These are phyloP conservation scores for Lasiurus borealis DNA, from an alignment of 2,113 vertebrate species.

Conservation along the genomic window DNA sequence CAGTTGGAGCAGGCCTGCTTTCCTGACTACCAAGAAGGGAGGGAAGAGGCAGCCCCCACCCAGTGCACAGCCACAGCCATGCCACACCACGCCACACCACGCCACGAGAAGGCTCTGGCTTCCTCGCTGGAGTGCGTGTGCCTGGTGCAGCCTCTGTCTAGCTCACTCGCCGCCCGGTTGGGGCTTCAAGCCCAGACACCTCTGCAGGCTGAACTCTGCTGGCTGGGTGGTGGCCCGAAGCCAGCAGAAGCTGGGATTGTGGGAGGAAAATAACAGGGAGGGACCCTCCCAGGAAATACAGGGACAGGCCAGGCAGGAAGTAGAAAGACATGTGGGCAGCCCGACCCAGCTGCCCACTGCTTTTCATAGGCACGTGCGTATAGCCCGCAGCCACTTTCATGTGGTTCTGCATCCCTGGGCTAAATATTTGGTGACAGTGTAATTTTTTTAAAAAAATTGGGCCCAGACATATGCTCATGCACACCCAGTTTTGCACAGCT, in stretches of 20 bases:
- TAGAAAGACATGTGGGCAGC: not conserved
- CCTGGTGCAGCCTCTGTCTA: not conserved
- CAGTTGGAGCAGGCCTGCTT: not conserved
- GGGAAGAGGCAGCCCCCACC: not conserved
- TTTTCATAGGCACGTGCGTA: rapidly evolving
- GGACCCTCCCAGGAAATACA: not conserved
- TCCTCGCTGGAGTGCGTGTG: rapidly evolving
- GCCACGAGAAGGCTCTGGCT: too few relatives aligned
- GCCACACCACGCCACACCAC: not conserved
- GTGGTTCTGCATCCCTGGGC: not conserved
- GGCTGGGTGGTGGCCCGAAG: not conserved
- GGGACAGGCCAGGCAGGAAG: not conserved
- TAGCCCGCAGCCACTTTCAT: too few relatives aligned
- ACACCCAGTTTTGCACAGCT: not conserved
- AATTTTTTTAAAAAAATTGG: not conserved
- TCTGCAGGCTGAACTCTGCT: not conserved
- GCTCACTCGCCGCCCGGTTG: not conserved
- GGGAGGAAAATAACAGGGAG: slow-evolving; percentile 49
- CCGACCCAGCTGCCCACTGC: not conserved
- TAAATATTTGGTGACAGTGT: not conserved
- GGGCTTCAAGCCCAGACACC: not conserved
- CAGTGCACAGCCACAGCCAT: not conserved
- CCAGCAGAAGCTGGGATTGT: slow-evolving; percentile 29
- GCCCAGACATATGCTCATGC: not conserved
- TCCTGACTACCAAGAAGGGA: not conserved